Evolutionary conservation across 2,888 invertebrate species (phyloP), one percentile per base, ranked within the genome.

Genomic region (Spialia ferax): DNA sequence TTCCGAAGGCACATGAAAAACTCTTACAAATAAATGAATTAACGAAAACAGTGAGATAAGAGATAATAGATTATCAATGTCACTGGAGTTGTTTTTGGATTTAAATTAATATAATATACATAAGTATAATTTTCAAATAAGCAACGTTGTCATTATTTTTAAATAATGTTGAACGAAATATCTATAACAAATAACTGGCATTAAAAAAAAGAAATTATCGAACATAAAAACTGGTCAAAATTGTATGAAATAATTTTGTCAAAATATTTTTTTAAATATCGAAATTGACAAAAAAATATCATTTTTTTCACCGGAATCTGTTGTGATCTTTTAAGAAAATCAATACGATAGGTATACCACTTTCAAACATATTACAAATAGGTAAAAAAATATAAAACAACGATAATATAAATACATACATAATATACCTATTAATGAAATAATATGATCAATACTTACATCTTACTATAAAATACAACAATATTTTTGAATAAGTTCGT

Each of bases 1-100:
- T 86, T 92, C 89, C 89, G 90, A 93, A 93, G 93, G 93, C 93
- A 93, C 93, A 93, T 93, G 93, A 89, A 92, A 91, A 84, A 87
- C 87, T 84, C 88, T 91, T 93, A 91, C 77, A 84, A 91, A 91
- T 81, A 88, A 91, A 93, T 85, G 79, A 88, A 88, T 81, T 76
- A 79, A 79, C 80, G 77, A 26, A 55, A 29, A 55, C 29, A 23
- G 52, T 15, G n/a, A 55, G 29, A 52, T 23, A n/a, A 22, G 23
- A n/a, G 5, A 13, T n/a, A 20, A 48, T 20, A 48, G 18, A 0
- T 10, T 20, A 20, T 20, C 20, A 20, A 48, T 48, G 11, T 48
- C 11, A 20, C 4, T 18, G 8, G 8, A 42, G 38, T 6, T 38
- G 38, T 15, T 18, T 18, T 45, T 45, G 45, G 18, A 45, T 18